These are phyloP conservation scores for Apistogramma diplotaenia DNA, from an alignment of 2,113 vertebrate species.

Conservation along the genomic window DNA sequence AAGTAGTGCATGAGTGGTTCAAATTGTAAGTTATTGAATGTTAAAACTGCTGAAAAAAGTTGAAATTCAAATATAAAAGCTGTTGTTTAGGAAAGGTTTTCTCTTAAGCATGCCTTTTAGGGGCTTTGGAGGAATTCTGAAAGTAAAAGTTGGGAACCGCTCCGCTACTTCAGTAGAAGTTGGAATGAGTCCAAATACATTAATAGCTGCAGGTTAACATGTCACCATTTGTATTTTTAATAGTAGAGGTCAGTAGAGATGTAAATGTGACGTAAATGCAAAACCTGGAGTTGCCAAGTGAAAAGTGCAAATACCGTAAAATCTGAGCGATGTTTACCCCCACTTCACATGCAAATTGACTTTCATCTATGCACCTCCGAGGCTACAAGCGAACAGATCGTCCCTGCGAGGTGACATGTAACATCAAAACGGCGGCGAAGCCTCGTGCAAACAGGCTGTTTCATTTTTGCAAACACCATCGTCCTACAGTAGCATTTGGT, in stretches of 20 bases:
- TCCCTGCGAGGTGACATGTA: conserved; percentile 17
- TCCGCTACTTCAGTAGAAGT: not conserved
- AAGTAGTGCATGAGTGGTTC: not conserved
- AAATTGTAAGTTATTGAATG: not conserved
- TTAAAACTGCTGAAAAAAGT: not conserved
- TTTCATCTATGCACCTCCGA: conserved; percentile 3
- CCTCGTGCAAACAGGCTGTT: conserved; percentile 43
- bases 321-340: not conserved
- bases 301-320: not conserved
- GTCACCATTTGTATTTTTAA: not conserved
- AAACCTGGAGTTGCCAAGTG: not conserved
- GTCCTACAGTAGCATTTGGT: conserved; percentile 49
- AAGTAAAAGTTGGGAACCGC: not conserved
- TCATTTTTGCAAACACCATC: conserved; percentile 35
- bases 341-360: not conserved
- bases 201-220: not conserved
- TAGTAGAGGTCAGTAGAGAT: not conserved
- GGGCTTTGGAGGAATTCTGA: not conserved
- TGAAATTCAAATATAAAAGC: not conserved
- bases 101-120: too few species aligned
- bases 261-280: not conserved
- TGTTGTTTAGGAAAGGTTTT: not conserved
- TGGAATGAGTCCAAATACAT: not conserved
- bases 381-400: conserved; percentile 25
- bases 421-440: not conserved